phyloP scores from a whole-genome alignment of 2,888 invertebrate genomes.

The Oxystoma pomonae region DNA sequence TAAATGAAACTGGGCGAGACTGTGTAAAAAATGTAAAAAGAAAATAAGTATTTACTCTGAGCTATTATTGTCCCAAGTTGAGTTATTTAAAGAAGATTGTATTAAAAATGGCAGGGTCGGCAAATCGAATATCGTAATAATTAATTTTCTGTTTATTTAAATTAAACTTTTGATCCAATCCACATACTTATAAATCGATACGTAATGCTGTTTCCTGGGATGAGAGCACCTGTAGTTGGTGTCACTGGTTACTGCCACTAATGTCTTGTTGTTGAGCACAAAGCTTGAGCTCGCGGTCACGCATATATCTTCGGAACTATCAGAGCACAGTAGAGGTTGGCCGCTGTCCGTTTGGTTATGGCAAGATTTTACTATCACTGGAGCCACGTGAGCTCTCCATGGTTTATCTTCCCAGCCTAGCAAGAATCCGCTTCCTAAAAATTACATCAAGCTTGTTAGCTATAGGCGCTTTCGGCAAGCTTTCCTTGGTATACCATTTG shows the following conservation, averaged over 20 bases:
- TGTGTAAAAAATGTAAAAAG: no score
- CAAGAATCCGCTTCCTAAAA: not conserved
- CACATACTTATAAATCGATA: not conserved
- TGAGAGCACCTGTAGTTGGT: not conserved
- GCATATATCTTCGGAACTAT: not conserved
- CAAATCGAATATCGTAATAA: no score
- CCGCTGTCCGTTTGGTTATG: not conserved
- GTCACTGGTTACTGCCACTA: not conserved
- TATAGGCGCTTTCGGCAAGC: no score
- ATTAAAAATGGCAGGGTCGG: no score
- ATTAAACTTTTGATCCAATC: not conserved
- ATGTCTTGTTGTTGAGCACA: not conserved
- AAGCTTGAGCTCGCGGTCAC: not conserved
- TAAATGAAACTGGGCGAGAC: no score
- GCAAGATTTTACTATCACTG: not conserved
- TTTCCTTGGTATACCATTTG: no score
- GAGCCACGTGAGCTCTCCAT: not conserved
- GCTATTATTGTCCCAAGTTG: no score
- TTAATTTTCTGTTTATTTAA: not conserved
- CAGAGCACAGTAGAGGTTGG: not conserved
- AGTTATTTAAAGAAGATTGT: no score
- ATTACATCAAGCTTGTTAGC: no score
- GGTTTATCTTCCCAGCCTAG: not conserved
- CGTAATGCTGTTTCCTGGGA: not conserved
- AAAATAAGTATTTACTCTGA: no score